Conservation (phyloP, 2,888 invertebrate species). For the Kuschelorhynchus macadamiae region DNA sequence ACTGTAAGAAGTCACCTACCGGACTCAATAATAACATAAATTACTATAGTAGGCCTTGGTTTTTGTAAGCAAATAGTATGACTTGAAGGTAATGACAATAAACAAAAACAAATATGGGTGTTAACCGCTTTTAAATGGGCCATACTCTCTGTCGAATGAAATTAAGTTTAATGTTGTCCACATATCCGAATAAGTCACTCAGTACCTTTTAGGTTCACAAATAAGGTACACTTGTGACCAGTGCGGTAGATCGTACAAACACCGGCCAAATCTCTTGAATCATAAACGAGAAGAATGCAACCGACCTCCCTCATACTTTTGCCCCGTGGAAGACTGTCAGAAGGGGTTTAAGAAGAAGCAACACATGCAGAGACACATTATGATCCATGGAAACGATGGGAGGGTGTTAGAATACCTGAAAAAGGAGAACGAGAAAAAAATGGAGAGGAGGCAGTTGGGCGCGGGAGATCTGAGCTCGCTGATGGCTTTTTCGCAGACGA, state of each 20-base stretch:
- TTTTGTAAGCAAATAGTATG: no score
- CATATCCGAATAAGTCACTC: no score
- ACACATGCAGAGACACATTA: constrained; percentile 61
- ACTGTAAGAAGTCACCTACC: no score
- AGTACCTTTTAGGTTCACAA: constrained; percentile 24
- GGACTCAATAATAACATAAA: no score
- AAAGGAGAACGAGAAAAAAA: constrained; percentile 30
- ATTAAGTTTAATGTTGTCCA: no score
- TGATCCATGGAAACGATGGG: constrained; percentile 51
- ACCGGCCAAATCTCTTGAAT: constrained; percentile 68
- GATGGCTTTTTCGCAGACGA: not conserved
- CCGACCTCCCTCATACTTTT: constrained; percentile 69
- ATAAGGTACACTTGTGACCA: constrained; percentile 57
- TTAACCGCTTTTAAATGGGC: no score
- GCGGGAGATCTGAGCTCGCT: not conserved
- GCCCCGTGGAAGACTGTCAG: constrained; percentile 64
- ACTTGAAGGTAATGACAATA: no score
- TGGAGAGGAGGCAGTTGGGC: constrained; percentile 18
- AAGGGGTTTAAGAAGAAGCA: constrained; percentile 65
- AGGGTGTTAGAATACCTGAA: constrained; percentile 24
- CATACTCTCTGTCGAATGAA: no score
- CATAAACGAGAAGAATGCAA: constrained; percentile 71
- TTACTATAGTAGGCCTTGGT: no score
- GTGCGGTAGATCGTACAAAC: constrained; percentile 64
- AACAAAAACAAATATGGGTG: no score